These are phyloP conservation scores for Eupithecia centaureata DNA, from an alignment of 2,888 invertebrate species.

Conservation along the genomic window DNA sequence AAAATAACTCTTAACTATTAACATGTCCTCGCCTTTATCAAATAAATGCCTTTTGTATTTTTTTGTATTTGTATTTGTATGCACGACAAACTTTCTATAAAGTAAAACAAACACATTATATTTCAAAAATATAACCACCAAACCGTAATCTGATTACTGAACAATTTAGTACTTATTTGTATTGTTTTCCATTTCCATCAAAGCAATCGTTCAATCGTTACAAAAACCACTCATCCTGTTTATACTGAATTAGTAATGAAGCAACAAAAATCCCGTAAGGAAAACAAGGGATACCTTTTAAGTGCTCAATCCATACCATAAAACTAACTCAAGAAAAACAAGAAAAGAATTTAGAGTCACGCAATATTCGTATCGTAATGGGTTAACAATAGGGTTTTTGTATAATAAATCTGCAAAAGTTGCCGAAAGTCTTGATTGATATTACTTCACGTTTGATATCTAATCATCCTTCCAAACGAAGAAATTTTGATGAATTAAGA, in stretches of 20 bases:
- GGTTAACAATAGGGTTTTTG: slow-evolving; percentile 38
- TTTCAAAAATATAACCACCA: background rate
- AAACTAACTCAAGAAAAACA: slow-evolving; percentile 58
- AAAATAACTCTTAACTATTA: too few relatives aligned
- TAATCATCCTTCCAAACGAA: slow-evolving; percentile 10
- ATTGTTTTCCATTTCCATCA: slow-evolving; percentile 19
- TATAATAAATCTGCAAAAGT: background rate
- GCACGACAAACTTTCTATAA: too few relatives aligned
- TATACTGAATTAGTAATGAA: slow-evolving; percentile 43
- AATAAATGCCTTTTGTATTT: too few relatives aligned
- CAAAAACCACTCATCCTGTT: slow-evolving; percentile 35
- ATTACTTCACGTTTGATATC: background rate
- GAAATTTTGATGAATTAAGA: slow-evolving; percentile 46
- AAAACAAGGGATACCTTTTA: slow-evolving; percentile 48
- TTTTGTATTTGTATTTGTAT: too few relatives aligned
- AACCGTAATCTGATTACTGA: background rate
- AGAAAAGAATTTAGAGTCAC: slow-evolving; percentile 59
- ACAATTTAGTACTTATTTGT: background rate
- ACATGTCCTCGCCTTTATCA: too few relatives aligned
- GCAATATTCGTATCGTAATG: slow-evolving; percentile 69
- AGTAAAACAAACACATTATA: too few relatives aligned
- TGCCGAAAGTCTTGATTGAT: background rate
- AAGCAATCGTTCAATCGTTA: slow-evolving; percentile 34
- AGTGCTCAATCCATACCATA: slow-evolving; percentile 58
- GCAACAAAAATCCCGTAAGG: slow-evolving; percentile 45